Conservation (phyloP, 2,797 vertebrate species). For the Crax fasciolata region DNA sequence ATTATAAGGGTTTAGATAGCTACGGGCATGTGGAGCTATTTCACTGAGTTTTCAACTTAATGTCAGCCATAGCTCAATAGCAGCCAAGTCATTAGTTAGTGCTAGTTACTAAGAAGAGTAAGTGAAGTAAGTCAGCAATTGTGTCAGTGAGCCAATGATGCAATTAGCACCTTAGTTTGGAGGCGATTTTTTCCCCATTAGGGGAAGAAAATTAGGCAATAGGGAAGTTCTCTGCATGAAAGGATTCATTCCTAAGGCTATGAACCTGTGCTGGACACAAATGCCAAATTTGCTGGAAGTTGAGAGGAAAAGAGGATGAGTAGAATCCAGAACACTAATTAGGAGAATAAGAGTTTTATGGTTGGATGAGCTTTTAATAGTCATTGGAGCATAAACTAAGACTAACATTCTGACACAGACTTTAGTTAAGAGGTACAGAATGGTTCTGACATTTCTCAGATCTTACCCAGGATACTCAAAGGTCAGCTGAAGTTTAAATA, state of each 20-base stretch:
- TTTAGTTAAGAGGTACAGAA: not conserved
- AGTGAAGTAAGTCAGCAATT: not conserved
- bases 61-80: not conserved
- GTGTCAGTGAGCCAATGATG: not conserved
- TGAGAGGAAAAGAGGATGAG: not conserved
- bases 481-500: not conserved
- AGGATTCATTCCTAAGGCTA: not conserved
- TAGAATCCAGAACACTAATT: not conserved
- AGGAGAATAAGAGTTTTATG: not conserved
- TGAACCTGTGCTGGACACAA: not conserved
- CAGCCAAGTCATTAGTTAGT: not conserved
- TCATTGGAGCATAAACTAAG: not conserved
- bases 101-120: not conserved
- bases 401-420: not conserved
- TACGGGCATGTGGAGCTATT: not conserved
- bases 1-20: not conserved
- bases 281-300: not conserved
- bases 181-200: not conserved
- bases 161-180: not conserved
- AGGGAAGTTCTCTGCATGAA: not conserved
- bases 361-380: not conserved
- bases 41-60: not conserved
- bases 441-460: not conserved
- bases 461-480: not conserved
- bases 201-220: not conserved